Percentiles rank a stretch among this genome's conserved stretches.
Conservation (phyloP, 2,113 vertebrate genomes). For the Eira barbara region DNA sequence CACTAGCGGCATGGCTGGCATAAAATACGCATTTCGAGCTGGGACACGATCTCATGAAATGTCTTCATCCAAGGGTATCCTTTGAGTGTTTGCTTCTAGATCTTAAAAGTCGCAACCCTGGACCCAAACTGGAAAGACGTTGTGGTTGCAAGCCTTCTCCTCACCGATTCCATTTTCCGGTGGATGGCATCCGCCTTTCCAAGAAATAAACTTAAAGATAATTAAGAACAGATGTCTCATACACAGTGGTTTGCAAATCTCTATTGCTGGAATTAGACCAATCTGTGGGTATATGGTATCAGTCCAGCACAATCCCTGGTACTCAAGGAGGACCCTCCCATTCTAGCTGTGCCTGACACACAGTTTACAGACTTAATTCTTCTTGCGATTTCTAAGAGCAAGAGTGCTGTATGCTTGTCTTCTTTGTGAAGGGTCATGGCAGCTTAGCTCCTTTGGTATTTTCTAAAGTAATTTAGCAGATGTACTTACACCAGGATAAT, state of each 20-base stretch:
- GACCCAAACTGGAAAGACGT: not conserved
- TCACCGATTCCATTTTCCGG: not conserved
- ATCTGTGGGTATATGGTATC: too few species aligned
- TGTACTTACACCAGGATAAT: too few species aligned
- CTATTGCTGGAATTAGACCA: not conserved
- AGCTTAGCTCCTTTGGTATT: not conserved
- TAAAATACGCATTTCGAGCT: not conserved
- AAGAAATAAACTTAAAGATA: not conserved
- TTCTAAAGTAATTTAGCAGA: too few species aligned
- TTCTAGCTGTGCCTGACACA: not conserved
- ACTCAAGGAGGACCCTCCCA: not conserved
- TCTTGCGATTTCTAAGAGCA: not conserved
- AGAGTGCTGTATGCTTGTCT: not conserved
- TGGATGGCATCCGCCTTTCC: too few species aligned
- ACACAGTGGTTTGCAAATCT: not conserved
- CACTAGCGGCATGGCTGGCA: too few species aligned
- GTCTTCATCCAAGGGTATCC: rapidly evolving
- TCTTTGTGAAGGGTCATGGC: not conserved
- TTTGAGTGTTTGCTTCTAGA: not conserved
- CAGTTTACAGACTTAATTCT: not conserved
- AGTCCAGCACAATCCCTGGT: not conserved
- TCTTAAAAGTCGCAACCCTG: not conserved
- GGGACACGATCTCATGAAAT: not conserved
- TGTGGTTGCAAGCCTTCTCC: rapidly evolving
- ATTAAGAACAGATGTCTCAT: not conserved